Base-by-base conservation (phyloP, 2,113 vertebrate species). In the Pogonocichla stellata region DNA sequence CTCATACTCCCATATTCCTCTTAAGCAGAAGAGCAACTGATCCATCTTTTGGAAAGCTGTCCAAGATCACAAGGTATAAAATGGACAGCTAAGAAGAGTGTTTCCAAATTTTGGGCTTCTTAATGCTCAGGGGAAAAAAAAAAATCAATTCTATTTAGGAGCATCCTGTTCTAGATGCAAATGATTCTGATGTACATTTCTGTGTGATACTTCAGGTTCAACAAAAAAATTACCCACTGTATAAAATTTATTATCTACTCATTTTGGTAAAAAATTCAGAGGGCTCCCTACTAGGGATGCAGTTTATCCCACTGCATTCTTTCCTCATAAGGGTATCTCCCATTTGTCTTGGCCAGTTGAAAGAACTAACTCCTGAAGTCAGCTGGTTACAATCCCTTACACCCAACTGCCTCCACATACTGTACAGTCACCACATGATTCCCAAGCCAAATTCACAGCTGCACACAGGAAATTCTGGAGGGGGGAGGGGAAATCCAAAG, bases 381-480 rank as follows among this genome's bases (percentile, higher is more conserved):
- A 95, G 74, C 54, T 96, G 91, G 62, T 94, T 80, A n/a, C 56
- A 66, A 94, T 74, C 57, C 82, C 66, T 95, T 56, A 73, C 86
- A 92, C 71, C 92, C 91, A 93, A 92, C 64, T 70, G 92, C 62
- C 43, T 62, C 64, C 15, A 64, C 69, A 73, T 62, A 69, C 87
- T 82, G 85, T 91, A 73, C 71, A 62, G 58, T 34, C 22, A 57
- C 80, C 88, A 89, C 66, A 81, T 47, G 84, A 83, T 64, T 94
- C 56, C 66, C 78, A 85, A 82, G 74, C 66, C 81, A 73, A 92
- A 88, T 22, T 64, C 93, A 93, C 87, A 96, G 87, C 88, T 90
- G 81, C 74, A 85, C 47, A 23, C 25, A 64, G 56, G 42, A 83
- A 77, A 90, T 54, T 43, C 42, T 2, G 45, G 6, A 6, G 3